phyloP scores from a whole-genome alignment of 2,888 invertebrate species.

The Parthenolecanium corni region DNA sequence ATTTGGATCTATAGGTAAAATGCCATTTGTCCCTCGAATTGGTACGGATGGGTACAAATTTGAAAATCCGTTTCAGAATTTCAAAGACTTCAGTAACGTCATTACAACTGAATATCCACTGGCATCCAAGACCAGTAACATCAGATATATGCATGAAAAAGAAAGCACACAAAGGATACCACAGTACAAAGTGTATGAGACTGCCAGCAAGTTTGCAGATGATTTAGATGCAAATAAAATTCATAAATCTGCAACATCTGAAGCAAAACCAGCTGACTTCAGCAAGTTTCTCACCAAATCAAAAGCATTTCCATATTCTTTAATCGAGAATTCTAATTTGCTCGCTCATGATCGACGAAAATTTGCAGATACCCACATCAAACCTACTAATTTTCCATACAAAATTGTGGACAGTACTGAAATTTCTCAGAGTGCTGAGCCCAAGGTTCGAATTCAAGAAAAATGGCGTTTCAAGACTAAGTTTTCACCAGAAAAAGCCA shows the following conservation, averaged over 20 bases:
- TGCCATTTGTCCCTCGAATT: neutral
- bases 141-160: too few relatives aligned
- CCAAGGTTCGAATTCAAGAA: neutral
- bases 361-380: neutral
- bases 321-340: neutral
- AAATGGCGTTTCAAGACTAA: neutral
- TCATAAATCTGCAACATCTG: neutral
- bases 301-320: neutral
- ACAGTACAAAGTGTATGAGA: neutral
- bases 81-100: neutral
- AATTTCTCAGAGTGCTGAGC: too few relatives aligned
- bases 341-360: slow-evolving; percentile 1
- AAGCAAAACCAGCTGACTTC: neutral
- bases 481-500: neutral
- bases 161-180: neutral
- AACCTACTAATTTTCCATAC: neutral
- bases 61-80: slow-evolving; percentile 10
- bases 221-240: neutral
- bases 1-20: neutral
- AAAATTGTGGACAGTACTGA: neutral
- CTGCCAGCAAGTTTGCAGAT: neutral
- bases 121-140: neutral
- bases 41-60: slow-evolving; percentile 6
- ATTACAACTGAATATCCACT: neutral
- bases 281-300: neutral